phyloP scores from a whole-genome alignment of 2,888 invertebrate species.

The Bursaphelenchus okinawaensis region DNA sequence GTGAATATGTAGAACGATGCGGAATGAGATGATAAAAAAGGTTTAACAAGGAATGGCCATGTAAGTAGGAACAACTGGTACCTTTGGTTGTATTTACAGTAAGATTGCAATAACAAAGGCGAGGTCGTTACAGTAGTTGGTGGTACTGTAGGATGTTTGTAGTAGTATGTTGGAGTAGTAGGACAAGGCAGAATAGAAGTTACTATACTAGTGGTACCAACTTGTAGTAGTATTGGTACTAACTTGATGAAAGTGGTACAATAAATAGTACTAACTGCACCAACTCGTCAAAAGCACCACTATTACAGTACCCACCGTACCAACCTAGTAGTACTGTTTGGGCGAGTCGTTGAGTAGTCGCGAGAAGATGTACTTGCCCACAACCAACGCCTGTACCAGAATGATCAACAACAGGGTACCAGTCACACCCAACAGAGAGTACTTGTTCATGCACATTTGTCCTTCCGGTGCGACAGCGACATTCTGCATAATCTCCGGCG shows the following conservation, averaged over 20 bases:
- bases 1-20: no score
- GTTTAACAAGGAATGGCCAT: no score
- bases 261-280: background rate
- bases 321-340: slow-evolving; percentile 1
- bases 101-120: no score
- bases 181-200: no score
- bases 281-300: no score
- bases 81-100: no score
- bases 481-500: slow-evolving; percentile 16
- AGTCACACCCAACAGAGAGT: slow-evolving; percentile 43
- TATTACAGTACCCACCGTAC: background rate
- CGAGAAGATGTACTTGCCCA: slow-evolving; percentile 40
- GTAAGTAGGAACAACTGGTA: no score
- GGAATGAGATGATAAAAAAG: no score
- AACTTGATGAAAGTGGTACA: background rate
- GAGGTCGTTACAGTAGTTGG: no score
- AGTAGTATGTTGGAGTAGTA: no score
- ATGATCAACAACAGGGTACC: slow-evolving; percentile 45
- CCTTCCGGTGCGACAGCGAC: slow-evolving; percentile 16
- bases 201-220: background rate
- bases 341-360: slow-evolving; percentile 10
- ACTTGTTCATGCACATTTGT: slow-evolving; percentile 45
- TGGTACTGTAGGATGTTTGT: no score
- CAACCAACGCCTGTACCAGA: slow-evolving; percentile 44
- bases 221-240: background rate